Evolutionary conservation across 2,113 vertebrate genomes (phyloP), one percentile per base, ranked within the genome.

Genomic region (Sinocyclocheilus grahami): DNA sequence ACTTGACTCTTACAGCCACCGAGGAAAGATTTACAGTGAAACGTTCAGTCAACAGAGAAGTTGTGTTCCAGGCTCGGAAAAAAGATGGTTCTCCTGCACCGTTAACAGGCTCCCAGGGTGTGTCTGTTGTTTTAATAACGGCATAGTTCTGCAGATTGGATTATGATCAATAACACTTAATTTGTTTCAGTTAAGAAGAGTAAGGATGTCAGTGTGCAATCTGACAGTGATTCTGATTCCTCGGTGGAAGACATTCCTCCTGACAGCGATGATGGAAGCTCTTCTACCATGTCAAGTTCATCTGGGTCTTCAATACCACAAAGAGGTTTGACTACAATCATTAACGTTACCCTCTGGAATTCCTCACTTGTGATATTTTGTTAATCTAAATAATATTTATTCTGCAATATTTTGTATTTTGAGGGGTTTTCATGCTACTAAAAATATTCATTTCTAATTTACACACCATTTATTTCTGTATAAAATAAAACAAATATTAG

Each of bases 11-110:
- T 63, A 0, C 62, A 84, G 14, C 60, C 92, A 91, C 20, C 27
- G 86, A 85, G 7, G 92, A 91, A 39, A 89, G 87, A 18, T 83
- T 95, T 80, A 92, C 93, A 88, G 78, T 95, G 62, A 95, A 91
- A 60, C 94, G 93, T 6, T 90, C 91, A 0, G 89, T 88, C 62
- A 90, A 91, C 27, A 95, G 86, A 0, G 88, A 93, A 62, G 90
- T 95, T 58, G 87, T 92, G 5, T 95, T 95, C 82, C 93, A 91
- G 85, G 89, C 92, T 60, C 93, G 90, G n/a, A 95, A 93, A 87
- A 95, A 93, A 69, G 82, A 93, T 51, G 84, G 24, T 16, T 85
- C 7, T 53, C 87, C 89, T n/a, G 58, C 60, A 84, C 75, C 65
- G 10, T n/a, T 67, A 58, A 82, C 83, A 18, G 51, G 22, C 42